Percentiles rank a stretch among this genome's conserved stretches.
Conservation (phyloP, 2,113 vertebrate genomes). For the Sphyrna mokarran region DNA sequence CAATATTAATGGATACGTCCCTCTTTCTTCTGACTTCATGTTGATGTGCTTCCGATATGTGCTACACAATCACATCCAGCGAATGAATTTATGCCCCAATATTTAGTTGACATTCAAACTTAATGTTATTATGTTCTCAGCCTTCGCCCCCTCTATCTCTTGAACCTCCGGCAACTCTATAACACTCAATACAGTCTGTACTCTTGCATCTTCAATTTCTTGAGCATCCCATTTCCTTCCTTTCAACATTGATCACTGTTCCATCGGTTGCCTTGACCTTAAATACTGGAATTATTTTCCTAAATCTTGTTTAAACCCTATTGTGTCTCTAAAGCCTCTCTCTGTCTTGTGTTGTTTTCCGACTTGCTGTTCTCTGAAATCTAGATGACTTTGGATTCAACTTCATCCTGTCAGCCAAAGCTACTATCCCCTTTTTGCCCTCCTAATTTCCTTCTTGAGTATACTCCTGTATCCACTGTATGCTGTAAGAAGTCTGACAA, state of each 20-base stretch:
- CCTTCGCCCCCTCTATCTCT: not conserved
- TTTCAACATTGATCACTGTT: not conserved
- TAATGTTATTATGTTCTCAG: not conserved
- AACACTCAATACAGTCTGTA: no score
- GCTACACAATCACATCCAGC: not conserved
- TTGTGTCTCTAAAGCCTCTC: not conserved
- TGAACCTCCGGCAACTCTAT: not conserved
- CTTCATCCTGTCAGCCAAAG: no score
- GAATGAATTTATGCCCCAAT: not conserved
- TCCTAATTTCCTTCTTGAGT: no score
- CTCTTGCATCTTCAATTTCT: not conserved
- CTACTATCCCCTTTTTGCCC: no score
- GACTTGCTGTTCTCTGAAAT: no score
- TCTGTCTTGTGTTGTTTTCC: not conserved
- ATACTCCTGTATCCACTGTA: no score
- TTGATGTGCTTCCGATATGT: not conserved
- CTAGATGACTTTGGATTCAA: no score
- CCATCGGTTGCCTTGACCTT: not conserved
- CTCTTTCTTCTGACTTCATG: not conserved
- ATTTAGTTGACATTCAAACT: not conserved
- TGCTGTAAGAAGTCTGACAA: no score
- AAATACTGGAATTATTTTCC: not conserved
- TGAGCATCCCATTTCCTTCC: not conserved
- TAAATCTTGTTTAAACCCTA: not conserved
- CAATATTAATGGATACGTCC: not conserved